A percentile compares a stretch with the other conserved stretches of the same genome.
Conservation (phyloP, 2,113 vertebrate species). For the Muntiacus reevesi region DNA sequence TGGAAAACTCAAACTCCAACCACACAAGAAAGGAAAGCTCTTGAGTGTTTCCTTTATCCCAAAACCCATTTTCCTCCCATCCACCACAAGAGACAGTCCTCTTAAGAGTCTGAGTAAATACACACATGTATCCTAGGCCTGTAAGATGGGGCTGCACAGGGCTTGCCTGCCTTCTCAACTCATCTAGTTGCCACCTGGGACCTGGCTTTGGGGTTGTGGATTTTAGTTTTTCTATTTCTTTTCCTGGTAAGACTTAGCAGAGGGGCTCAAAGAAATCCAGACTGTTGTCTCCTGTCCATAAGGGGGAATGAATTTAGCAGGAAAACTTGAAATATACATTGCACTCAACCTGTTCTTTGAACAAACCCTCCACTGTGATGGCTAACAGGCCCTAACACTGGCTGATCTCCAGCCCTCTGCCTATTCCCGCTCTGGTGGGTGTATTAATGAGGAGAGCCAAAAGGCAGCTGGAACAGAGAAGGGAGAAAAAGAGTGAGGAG, state of each 20-base stretch:
- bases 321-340: neutral
- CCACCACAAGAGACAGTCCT: neutral
- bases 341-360: neutral
- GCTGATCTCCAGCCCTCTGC: neutral
- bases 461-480: neutral
- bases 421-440: neutral
- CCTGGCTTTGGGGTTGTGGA: neutral
- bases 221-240: neutral
- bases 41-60: neutral
- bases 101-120: neutral
- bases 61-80: neutral
- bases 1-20: neutral
- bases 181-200: neutral
- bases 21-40: neutral
- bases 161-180: neutral
- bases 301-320: neutral
- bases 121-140: neutral
- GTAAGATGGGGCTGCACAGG: fast-evolving
- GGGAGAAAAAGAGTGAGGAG: neutral
- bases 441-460: neutral
- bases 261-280: neutral
- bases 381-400: neutral
- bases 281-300: neutral
- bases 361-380: neutral
- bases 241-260: neutral